A percentile compares a stretch with the other conserved stretches of the same genome.
These are phyloP conservation scores for Nomada flava DNA, from an alignment of 2,888 invertebrate genomes.

Conservation along the genomic window DNA sequence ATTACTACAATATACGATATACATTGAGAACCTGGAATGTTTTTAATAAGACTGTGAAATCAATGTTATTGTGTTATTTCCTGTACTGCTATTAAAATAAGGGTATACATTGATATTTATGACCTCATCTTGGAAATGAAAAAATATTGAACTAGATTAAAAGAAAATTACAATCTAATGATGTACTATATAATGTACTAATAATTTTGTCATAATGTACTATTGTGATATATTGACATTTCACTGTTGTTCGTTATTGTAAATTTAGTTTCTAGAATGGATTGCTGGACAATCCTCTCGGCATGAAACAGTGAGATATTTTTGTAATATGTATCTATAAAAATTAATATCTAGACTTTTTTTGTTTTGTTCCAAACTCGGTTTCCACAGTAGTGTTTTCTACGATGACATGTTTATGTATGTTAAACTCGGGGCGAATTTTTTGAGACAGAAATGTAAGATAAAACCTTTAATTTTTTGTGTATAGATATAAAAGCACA, in stretches of 20 bases:
- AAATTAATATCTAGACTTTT: conserved; percentile 31
- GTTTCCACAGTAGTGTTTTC: conserved; percentile 28
- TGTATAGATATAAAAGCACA: not conserved
- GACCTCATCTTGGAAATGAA: conserved; percentile 20
- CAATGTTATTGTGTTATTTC: conserved; percentile 42
- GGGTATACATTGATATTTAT: conserved; percentile 39
- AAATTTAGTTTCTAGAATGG: conserved; percentile 56
- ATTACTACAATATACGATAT: conserved; percentile 37
- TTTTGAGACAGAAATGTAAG: not conserved
- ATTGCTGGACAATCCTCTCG: conserved; percentile 71
- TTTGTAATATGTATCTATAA: conserved; percentile 63
- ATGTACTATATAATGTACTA: conserved; percentile 38
- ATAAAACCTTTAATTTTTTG: not conserved
- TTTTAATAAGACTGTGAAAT: conserved; percentile 68
- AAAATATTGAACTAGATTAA: conserved; percentile 36
- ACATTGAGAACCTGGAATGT: conserved; percentile 44
- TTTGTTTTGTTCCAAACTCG: conserved; percentile 30
- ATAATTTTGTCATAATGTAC: conserved; percentile 38
- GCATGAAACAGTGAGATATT: conserved; percentile 65
- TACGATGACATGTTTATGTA: conserved; percentile 15
- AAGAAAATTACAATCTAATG: conserved; percentile 18
- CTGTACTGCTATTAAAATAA: conserved; percentile 28
- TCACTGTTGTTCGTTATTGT: conserved; percentile 42
- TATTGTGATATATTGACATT: conserved; percentile 54
- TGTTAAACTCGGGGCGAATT: not conserved